Percentiles rank a stretch among this genome's conserved stretches.
These are phyloP conservation scores for Pseudocheirus occidentalis DNA, from an alignment of 2,797 vertebrate genomes.

Conservation along the genomic window DNA sequence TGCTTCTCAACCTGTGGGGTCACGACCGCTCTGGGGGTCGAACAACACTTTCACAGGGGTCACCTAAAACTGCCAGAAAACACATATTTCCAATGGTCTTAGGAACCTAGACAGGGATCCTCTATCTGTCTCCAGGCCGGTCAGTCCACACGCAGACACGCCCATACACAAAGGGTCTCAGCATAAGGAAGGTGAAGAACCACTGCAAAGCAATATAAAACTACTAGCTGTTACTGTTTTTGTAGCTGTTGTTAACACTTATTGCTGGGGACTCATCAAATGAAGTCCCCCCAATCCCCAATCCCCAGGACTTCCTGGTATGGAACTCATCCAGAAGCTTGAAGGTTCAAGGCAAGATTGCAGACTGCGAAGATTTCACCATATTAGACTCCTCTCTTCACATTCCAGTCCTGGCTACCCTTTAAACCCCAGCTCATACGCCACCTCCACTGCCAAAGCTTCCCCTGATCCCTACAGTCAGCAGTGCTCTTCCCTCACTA, in stretches of 20 bases:
- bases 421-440: background rate
- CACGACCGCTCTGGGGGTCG: no score
- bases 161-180: no score
- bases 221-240: conserved; percentile 7
- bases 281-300: conserved; percentile 15
- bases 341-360: background rate
- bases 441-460: background rate
- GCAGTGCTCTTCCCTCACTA: background rate
- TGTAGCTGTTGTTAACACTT: background rate
- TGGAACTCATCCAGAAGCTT: background rate
- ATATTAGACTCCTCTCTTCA: background rate
- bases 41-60: no score
- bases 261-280: background rate
- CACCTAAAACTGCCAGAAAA: no score
- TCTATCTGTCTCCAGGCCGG: no score
- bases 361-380: background rate
- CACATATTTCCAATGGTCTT: no score
- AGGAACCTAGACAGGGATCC: no score
- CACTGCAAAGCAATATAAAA: background rate
- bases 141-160: no score
- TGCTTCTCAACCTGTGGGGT: no score
- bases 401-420: background rate
- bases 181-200: no score
- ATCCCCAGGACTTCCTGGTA: background rate
- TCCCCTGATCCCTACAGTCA: background rate